Percentiles rank a stretch among this genome's conserved stretches.
Conservation (phyloP, 2,113 vertebrate species). For the Calonectris borealis region DNA sequence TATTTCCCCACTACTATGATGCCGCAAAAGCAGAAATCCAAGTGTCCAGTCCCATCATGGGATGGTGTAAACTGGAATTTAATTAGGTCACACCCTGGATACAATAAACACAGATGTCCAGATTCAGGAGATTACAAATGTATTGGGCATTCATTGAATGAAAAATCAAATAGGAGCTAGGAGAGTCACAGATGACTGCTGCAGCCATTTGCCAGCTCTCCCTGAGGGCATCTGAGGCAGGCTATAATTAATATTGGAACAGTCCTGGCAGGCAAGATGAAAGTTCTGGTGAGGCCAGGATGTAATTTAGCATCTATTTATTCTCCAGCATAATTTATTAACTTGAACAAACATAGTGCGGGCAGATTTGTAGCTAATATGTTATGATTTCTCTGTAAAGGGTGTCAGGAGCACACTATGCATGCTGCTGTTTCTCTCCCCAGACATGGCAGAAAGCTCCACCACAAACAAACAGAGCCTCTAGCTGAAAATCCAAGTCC, state of each 20-base stretch:
- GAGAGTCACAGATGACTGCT: background rate
- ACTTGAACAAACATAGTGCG: background rate
- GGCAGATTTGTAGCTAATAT: background rate
- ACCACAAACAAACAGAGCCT: background rate
- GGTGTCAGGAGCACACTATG: background rate
- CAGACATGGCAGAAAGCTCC: background rate
- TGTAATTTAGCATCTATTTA: conserved; percentile 62
- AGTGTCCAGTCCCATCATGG: background rate
- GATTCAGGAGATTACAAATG: conserved; percentile 35
- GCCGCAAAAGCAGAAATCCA: background rate
- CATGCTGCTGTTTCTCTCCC: background rate
- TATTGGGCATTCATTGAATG: conserved; percentile 50
- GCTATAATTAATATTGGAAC: conserved; percentile 21
- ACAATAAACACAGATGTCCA: conserved; percentile 12
- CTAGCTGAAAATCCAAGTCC: background rate
- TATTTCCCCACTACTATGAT: background rate
- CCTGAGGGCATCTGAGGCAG: background rate
- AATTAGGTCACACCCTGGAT: conserved; percentile 21
- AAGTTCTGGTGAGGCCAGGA: conserved; percentile 39
- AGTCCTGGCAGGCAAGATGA: conserved; percentile 34
- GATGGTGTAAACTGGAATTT: background rate
- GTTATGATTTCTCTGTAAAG: conserved; percentile 9
- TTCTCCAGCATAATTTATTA: conserved; percentile 49
- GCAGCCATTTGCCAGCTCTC: conserved; percentile 9
- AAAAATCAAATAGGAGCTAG: background rate